A percentile compares a stretch with the other conserved stretches of the same genome.
These are phyloP conservation scores for Caenorhabditis sinica DNA, from an alignment of 2,888 invertebrate genomes.

Conservation along the genomic window DNA sequence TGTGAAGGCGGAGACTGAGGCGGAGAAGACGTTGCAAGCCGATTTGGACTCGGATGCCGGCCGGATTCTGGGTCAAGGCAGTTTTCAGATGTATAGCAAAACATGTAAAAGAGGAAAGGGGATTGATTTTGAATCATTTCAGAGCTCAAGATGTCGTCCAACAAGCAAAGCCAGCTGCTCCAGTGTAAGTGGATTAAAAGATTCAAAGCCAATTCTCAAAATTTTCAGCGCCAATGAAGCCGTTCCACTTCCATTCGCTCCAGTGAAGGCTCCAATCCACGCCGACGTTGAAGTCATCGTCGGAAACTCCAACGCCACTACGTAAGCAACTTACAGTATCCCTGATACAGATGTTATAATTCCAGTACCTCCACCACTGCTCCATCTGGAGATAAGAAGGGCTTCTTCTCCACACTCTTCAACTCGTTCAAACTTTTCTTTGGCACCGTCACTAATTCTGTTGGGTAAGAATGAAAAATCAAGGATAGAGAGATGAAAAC, in stretches of 20 bases:
- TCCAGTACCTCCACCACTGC: constrained; percentile 23
- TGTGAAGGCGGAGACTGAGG: neutral
- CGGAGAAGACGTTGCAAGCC: neutral
- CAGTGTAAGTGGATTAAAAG: constrained; percentile 12
- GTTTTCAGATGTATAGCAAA: constrained; percentile 26
- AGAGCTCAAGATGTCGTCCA: constrained; percentile 5
- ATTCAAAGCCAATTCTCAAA: no score
- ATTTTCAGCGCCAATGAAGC: constrained; percentile 22
- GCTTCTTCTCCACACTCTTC: constrained; percentile 42
- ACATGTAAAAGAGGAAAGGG: neutral
- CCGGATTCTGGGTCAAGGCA: constrained; percentile 24
- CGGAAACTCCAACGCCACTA: constrained; percentile 9
- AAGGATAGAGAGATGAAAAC: neutral
- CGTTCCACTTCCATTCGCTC: constrained; percentile 34
- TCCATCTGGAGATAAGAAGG: constrained; percentile 14
- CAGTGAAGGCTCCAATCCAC: constrained; percentile 22
- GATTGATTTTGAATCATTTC: constrained; percentile 6
- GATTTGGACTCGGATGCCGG: constrained; percentile 32
- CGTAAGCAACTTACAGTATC: neutral
- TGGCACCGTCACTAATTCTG: constrained; percentile 45
- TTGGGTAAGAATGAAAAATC: constrained; percentile 17
- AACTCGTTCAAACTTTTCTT: constrained; percentile 39
- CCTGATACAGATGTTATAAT: neutral
- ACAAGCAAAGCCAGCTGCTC: neutral
- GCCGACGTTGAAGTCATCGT: constrained; percentile 44